A percentile compares a stretch with the other conserved stretches of the same genome.
phyloP scores from a whole-genome alignment of 1,140 invertebrate genomes.

The Micrasema longulum region DNA sequence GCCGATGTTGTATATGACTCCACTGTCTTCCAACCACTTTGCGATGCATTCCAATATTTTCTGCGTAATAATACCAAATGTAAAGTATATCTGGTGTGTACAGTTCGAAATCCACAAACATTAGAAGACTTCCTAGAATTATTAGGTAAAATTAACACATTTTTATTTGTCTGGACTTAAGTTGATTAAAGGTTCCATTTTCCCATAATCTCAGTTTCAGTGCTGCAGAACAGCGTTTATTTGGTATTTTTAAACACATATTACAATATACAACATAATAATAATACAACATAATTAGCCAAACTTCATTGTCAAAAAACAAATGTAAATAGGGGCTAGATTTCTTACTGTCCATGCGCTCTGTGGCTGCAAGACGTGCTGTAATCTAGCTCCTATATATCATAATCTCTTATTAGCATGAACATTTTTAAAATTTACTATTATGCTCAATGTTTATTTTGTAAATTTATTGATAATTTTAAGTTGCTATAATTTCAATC shows the following conservation, averaged over 20 bases:
- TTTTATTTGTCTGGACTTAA: too few relatives aligned
- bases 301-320: neutral
- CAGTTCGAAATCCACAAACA: conserved; percentile 24
- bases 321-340: too few relatives aligned
- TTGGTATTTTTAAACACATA: too few relatives aligned
- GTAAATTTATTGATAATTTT: too few relatives aligned
- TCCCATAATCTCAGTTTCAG: neutral
- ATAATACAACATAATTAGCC: neutral
- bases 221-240: too few relatives aligned
- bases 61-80: conserved; percentile 9
- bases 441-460: too few relatives aligned
- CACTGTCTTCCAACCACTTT: conserved; percentile 28
- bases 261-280: neutral
- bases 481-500: too few relatives aligned
- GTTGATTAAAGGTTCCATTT: neutral
- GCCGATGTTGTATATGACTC: conserved; percentile 39
- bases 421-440: neutral
- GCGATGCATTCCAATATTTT: conserved; percentile 29
- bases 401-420: neutral
- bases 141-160: conserved; percentile 24
- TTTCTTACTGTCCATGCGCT: too few relatives aligned
- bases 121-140: conserved; percentile 15
- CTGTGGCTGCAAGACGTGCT: too few relatives aligned
- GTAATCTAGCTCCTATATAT: neutral
- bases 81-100: conserved; percentile 29